A percentile compares a stretch with the other conserved stretches of the same genome.
Conservation (phyloP, 2,888 invertebrate species). For the Hirtodrosophila histrioides region DNA sequence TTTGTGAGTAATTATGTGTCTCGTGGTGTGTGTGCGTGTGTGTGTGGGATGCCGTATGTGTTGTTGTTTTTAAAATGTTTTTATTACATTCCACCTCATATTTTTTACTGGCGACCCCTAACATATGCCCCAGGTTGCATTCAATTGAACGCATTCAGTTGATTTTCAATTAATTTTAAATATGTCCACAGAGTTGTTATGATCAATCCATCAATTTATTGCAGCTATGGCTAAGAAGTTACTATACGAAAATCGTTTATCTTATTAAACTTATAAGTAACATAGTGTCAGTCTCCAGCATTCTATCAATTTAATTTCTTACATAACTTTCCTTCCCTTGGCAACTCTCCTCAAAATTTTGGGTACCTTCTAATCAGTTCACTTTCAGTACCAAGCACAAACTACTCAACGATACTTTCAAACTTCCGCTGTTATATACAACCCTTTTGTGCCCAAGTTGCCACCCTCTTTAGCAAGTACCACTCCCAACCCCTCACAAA, state of each 20-base stretch:
- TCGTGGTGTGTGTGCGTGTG: constrained; percentile 39
- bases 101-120: constrained; percentile 38
- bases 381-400: constrained; percentile 36
- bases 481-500: constrained; percentile 33
- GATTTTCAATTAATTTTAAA: constrained; percentile 69
- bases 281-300: constrained; percentile 7
- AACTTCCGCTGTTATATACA: constrained; percentile 40
- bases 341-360: constrained; percentile 8
- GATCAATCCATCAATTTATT: constrained; percentile 17
- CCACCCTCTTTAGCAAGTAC: constrained; percentile 15
- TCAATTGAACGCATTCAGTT: constrained; percentile 80
- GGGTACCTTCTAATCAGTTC: constrained; percentile 17
- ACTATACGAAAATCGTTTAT: constrained; percentile 16
- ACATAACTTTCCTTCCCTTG: constrained; percentile 6
- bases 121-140: constrained; percentile 64
- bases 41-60: constrained; percentile 9
- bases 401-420: constrained; percentile 47
- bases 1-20: constrained; percentile 63
- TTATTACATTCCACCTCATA: constrained; percentile 66
- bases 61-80: constrained; percentile 56
- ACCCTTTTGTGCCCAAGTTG: constrained; percentile 36
- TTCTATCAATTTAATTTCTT: constrained; percentile 11
- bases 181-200: constrained; percentile 27
- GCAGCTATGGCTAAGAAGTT: constrained; percentile 5
- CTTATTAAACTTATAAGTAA: constrained; percentile 14